A percentile compares a stretch with the other conserved stretches of the same genome.
phyloP scores from a whole-genome alignment of 2,797 vertebrate genomes.

The Aldrovandia affinis region DNA sequence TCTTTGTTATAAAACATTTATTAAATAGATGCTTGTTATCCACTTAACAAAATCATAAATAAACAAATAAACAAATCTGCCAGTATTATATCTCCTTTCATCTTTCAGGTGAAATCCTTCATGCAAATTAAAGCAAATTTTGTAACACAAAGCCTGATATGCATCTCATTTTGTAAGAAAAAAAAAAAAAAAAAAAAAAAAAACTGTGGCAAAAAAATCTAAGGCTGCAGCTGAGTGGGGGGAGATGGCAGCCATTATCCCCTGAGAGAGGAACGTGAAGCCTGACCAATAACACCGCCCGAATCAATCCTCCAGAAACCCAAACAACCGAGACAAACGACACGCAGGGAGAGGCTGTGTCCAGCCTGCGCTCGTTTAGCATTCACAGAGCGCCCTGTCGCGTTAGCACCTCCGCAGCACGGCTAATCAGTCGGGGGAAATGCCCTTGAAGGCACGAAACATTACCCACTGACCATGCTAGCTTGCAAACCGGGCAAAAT shows the following conservation, averaged over 20 bases:
- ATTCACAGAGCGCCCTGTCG: conserved; percentile 45
- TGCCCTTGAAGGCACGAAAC: conserved; percentile 43
- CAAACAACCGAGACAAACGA: conserved; percentile 54
- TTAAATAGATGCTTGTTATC: neutral
- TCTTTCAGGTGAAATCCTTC: neutral
- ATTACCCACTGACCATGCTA: conserved; percentile 39
- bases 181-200: conserved; percentile 38
- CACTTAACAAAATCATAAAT: neutral
- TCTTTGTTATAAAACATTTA: too few relatives aligned
- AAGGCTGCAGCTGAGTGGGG: conserved; percentile 16
- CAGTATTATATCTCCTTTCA: neutral
- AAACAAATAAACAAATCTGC: neutral
- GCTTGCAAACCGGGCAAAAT: conserved; percentile 21
- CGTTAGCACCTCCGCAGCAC: conserved; percentile 36
- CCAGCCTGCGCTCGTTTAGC: conserved; percentile 41
- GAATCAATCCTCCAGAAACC: conserved; percentile 58
- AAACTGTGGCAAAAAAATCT: conserved; percentile 38
- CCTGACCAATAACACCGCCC: conserved; percentile 50
- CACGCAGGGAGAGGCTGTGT: neutral
- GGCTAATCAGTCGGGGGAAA: conserved; percentile 44
- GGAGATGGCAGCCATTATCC: conserved; percentile 52
- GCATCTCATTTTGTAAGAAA: conserved; percentile 37
- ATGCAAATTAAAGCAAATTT: conserved; percentile 32
- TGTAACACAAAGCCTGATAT: conserved; percentile 46
- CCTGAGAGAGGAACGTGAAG: conserved; percentile 45